Evolutionary conservation across 1,140 invertebrate genomes (phyloP), one percentile per base, ranked within the genome.

Genomic region (Macrobrachium nipponense): DNA sequence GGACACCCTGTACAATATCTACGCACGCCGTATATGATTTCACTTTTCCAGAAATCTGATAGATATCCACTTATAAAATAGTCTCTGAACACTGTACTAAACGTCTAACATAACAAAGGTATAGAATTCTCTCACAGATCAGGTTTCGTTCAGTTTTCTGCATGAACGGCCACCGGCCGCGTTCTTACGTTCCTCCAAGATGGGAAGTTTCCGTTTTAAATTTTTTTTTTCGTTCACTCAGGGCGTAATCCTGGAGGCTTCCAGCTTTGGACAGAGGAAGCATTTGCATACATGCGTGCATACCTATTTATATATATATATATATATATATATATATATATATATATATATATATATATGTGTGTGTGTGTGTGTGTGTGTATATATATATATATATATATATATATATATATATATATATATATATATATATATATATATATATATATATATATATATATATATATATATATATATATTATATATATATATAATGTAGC

Each of bases 381-480:
- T 23, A 23, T 70, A 70, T 70, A 23, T 70, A 70, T 23, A 27
- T 70, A 70, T 23, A 70, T 23, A 70, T 23, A 20, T 23, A 70
- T 23, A 27, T 17, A 23, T 23, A 70, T 23, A 70, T 23, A 23
- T 20, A 70, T 20, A 23, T 20, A 23, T 5, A 70, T 20, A 23
- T 20, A 23, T 70, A 70, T 70, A 23, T 27, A 70, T 70, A 70
- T 70, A 23, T 70, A 70, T 70, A 70, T 70, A 23, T 70, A 70
- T 23, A 23, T 70, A 70, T 70, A 70, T 23, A 23, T 20, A 70
- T 70, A 23, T 70, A 70, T 70, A 70, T 70, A 23, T 70, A 70
- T 70, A 70, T 70, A n/a, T 70, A 23, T 70, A 23, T 27, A 51
- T 51, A n/a, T 70, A 70, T 70, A 70, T 70, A 70, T 70, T n/a